Evolutionary conservation across 2,888 invertebrate genomes (phyloP).

Genomic region (Synanthedon vespiformis): DNA sequence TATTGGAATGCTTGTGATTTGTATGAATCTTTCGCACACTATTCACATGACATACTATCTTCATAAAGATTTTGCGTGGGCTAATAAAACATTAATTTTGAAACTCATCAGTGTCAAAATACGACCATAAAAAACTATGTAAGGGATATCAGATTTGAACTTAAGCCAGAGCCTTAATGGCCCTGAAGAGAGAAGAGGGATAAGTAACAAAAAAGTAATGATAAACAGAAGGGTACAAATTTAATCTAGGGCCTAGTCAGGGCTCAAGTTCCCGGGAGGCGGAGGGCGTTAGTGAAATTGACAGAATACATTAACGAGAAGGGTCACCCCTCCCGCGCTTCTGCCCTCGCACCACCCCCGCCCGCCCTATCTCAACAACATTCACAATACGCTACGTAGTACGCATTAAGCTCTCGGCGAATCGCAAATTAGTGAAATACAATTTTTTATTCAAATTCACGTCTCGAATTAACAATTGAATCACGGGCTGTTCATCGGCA

Average conservation of each 20-base stretch:
- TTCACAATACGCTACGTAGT: conserved; percentile 39
- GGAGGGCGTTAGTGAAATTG: conserved; percentile 41
- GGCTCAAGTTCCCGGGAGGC: conserved; percentile 27
- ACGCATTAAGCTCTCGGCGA: conserved; percentile 29
- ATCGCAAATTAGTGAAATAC: conserved; percentile 27
- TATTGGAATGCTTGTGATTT: too few relatives aligned
- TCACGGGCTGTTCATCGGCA: conserved; percentile 4
- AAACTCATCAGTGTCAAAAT: too few relatives aligned
- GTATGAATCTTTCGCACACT: too few relatives aligned
- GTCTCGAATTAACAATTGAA: conserved; percentile 3
- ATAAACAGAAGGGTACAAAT: conserved; percentile 48
- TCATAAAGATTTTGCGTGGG: too few relatives aligned
- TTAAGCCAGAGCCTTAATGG: neutral
- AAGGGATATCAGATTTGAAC: neutral
- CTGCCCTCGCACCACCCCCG: conserved; percentile 2
- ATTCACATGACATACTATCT: too few relatives aligned
- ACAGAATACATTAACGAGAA: conserved; percentile 56
- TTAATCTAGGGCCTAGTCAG: conserved; percentile 47
- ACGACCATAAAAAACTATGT: neutral
- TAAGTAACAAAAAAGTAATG: conserved; percentile 36
- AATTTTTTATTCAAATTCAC: conserved; percentile 6
- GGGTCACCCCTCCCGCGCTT: conserved; percentile 27
- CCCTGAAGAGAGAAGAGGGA: conserved; percentile 13
- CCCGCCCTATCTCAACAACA: conserved; percentile 47
- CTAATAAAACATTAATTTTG: too few relatives aligned